Percentiles rank a stretch among this genome's conserved stretches.
Conservation (phyloP, 2,113 vertebrate species). For the Mohoua ochrocephala region DNA sequence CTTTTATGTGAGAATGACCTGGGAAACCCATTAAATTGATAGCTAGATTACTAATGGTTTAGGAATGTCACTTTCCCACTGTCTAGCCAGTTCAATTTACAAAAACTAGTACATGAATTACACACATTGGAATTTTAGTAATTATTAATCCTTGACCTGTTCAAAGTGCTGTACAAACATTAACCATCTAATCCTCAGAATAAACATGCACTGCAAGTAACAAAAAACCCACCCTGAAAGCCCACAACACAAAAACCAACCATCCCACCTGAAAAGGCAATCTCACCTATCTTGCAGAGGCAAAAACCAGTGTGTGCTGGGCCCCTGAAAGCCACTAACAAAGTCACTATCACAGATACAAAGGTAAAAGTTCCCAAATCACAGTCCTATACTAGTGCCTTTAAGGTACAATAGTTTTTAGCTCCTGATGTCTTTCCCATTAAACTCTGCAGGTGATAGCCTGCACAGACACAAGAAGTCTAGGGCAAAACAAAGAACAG, state of each 20-base stretch:
- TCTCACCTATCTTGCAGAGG: not conserved
- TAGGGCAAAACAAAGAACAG: not conserved
- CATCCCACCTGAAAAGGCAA: not conserved
- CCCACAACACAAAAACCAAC: not conserved
- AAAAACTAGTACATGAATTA: slow-evolving; percentile 12
- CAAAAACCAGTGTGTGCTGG: not conserved
- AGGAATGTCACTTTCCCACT: slow-evolving; percentile 48
- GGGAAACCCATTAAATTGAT: not conserved
- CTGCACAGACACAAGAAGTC: not conserved
- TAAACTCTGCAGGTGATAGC: not conserved
- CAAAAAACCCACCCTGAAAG: not conserved
- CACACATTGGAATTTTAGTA: slow-evolving; percentile 41
- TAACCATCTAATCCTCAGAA: slow-evolving; percentile 40
- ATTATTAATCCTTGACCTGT: slow-evolving; percentile 47
- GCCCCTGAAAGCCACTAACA: not conserved
- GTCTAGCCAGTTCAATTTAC: not conserved
- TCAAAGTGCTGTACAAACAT: slow-evolving; percentile 37
- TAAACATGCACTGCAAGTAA: not conserved
- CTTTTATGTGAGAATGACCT: not conserved
- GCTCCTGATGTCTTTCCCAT: not conserved
- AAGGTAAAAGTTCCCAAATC: not conserved
- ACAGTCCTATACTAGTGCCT: not conserved
- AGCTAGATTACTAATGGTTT: not conserved
- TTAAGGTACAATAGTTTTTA: not conserved
- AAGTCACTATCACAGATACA: not conserved